Evolutionary conservation across 2,113 vertebrate species (phyloP).

Genomic region (Poeciliopsis prolifica): DNA sequence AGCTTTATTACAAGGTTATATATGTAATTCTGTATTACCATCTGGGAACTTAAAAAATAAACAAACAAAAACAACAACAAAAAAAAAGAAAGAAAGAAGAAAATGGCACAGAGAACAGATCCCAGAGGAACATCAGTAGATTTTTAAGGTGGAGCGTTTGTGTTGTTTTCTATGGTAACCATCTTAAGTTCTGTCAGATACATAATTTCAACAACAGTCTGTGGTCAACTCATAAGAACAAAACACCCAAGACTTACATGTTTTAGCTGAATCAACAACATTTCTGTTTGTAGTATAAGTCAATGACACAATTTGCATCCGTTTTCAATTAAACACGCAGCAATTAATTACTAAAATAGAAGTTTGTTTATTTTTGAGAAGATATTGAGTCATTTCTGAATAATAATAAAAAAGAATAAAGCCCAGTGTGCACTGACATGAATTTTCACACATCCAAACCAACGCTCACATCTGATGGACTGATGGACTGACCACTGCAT

Average conservation of each 20-base stretch:
- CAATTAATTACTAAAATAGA: background rate
- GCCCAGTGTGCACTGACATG: background rate
- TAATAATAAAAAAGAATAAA: background rate
- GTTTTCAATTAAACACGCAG: background rate
- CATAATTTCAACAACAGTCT: background rate
- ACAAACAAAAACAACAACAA: no score
- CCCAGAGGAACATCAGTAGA: background rate
- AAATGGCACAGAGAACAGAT: background rate
- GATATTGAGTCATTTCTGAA: background rate
- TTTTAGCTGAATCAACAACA: background rate
- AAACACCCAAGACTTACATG: background rate
- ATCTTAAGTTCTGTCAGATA: background rate
- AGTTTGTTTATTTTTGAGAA: no score
- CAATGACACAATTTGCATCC: background rate
- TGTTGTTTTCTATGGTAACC: background rate
- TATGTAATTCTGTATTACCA: background rate
- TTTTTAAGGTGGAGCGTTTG: background rate
- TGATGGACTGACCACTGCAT: slow-evolving; percentile 19
- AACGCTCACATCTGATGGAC: slow-evolving; percentile 8
- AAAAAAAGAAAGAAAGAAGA: background rate
- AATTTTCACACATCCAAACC: slow-evolving; percentile 35
- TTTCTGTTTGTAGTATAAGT: background rate
- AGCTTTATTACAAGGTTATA: no score
- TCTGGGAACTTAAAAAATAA: background rate
- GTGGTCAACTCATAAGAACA: background rate